Evolutionary conservation across 2,888 invertebrate species (phyloP).

Genomic region (Rapana venosa): DNA sequence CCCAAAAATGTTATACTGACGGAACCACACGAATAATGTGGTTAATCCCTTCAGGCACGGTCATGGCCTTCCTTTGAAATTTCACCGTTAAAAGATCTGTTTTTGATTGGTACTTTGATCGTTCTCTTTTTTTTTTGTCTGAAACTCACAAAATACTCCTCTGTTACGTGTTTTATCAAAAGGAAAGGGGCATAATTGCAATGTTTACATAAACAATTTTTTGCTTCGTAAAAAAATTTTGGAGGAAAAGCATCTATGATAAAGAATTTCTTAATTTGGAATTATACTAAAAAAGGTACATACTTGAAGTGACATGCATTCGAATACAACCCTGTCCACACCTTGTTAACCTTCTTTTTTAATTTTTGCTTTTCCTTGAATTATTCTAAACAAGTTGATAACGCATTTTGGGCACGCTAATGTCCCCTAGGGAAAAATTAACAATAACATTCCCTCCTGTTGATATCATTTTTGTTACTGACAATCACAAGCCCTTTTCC

Average conservation of each 20-base stretch:
- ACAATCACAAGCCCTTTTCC: too few relatives aligned
- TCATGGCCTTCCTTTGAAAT: not conserved
- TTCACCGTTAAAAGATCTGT: not conserved
- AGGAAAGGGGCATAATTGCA: not conserved
- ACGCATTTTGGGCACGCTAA: not conserved
- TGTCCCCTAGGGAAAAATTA: not conserved
- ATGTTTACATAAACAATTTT: not conserved
- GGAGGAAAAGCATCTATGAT: not conserved
- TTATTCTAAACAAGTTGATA: fast-evolving
- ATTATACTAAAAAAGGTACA: not conserved
- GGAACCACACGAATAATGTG: not conserved
- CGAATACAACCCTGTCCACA: not conserved
- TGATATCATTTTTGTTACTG: not conserved
- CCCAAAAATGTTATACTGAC: not conserved
- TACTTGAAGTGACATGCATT: not conserved
- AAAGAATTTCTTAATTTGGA: not conserved
- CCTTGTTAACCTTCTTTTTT: fast-evolving
- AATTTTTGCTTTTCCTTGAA: not conserved
- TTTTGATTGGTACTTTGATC: not conserved
- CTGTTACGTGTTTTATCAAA: not conserved
- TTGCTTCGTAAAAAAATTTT: not conserved
- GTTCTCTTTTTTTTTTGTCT: not conserved
- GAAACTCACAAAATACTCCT: not conserved
- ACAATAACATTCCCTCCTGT: not conserved
- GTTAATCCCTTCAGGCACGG: not conserved